Evolutionary conservation across 2,113 vertebrate genomes (phyloP).

Genomic region (Grallaria varia): DNA sequence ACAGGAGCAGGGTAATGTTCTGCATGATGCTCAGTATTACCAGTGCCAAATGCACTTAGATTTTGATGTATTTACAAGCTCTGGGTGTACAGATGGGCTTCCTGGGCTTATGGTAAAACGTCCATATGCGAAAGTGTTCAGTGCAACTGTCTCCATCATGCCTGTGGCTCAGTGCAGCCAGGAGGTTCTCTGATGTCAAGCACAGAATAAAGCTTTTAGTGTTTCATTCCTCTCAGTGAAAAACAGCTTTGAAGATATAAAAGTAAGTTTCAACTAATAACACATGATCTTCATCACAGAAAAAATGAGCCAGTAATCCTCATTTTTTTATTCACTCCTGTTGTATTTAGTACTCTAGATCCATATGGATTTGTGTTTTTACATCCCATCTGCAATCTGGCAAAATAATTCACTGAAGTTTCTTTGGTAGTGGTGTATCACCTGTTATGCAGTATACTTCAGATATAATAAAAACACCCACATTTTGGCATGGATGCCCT

Average conservation of each 20-base stretch:
- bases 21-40: background rate
- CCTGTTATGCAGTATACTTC: background rate
- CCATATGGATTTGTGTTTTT: background rate
- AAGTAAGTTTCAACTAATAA: background rate
- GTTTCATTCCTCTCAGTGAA: background rate
- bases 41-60: background rate
- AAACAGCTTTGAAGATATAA: background rate
- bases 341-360: background rate
- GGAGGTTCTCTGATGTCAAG: background rate
- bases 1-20: constrained; percentile 81
- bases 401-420: background rate
- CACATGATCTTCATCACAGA: background rate
- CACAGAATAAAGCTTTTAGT: background rate
- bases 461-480: background rate
- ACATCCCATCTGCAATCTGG: background rate
- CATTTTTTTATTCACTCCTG: background rate
- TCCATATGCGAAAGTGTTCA: background rate
- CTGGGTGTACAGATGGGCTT: background rate
- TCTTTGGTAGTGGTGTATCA: background rate
- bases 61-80: background rate
- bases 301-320: background rate
- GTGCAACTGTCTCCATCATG: background rate
- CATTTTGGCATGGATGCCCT: background rate
- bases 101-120: background rate
- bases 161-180: background rate